phyloP scores from a whole-genome alignment of 2,888 invertebrate species.

The Euplexia lucipara region DNA sequence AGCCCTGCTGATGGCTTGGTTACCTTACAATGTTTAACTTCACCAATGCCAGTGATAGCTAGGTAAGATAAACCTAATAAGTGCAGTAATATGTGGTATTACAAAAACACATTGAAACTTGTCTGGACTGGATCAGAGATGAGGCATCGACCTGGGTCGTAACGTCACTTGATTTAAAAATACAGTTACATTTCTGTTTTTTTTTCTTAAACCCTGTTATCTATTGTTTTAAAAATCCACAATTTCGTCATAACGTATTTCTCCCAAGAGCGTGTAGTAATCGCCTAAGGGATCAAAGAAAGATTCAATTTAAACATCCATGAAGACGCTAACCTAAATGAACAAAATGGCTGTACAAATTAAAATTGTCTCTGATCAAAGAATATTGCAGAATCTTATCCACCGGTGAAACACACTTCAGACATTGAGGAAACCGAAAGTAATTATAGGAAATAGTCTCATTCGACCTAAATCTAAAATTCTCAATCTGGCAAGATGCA shows the following conservation, averaged over 20 bases:
- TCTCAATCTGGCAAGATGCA: slow-evolving; percentile 28
- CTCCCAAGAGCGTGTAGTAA: neutral
- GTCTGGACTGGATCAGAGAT: too few relatives aligned
- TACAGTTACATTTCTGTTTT: too few relatives aligned
- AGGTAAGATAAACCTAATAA: too few relatives aligned
- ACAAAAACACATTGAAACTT: too few relatives aligned
- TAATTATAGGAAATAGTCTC: slow-evolving; percentile 14
- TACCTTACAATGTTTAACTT: too few relatives aligned
- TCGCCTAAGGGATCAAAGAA: slow-evolving; percentile 25
- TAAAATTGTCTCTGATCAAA: slow-evolving; percentile 37
- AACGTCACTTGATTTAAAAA: too few relatives aligned
- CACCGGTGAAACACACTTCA: slow-evolving; percentile 16
- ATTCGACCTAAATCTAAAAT: slow-evolving; percentile 25
- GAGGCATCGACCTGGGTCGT: too few relatives aligned
- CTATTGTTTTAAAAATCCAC: neutral
- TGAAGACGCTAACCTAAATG: slow-evolving; percentile 23
- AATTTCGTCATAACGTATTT: neutral
- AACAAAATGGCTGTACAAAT: slow-evolving; percentile 12
- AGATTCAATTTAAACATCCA: slow-evolving; percentile 27
- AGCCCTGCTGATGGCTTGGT: too few relatives aligned
- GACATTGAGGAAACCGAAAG: slow-evolving; percentile 45
- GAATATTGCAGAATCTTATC: slow-evolving; percentile 10
- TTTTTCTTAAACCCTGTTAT: too few relatives aligned
- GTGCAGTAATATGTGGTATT: too few relatives aligned
- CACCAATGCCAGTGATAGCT: too few relatives aligned